A percentile compares a stretch with the other conserved stretches of the same genome.
These are phyloP conservation scores for Phyllotreta cruciferae DNA, from an alignment of 2,888 invertebrate species.

Conservation along the genomic window DNA sequence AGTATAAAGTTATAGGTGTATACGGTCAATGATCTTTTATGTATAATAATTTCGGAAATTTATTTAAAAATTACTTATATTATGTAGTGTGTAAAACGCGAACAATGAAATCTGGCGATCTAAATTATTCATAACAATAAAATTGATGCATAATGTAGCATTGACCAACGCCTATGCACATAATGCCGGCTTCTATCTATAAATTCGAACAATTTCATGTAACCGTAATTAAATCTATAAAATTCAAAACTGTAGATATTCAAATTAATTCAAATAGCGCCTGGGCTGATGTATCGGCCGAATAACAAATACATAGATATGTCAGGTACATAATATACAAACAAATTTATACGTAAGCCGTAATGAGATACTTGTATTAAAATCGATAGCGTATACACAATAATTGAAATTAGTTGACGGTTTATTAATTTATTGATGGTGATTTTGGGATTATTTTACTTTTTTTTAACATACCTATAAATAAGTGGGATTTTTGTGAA, in stretches of 20 bases:
- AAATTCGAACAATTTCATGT: constrained; percentile 20
- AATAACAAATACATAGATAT: constrained; percentile 28
- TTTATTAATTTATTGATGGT: too few species aligned
- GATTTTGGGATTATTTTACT: too few species aligned
- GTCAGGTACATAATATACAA: constrained; percentile 29
- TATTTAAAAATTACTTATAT: too few species aligned
- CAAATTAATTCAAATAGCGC: constrained; percentile 29
- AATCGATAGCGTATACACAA: constrained; percentile 20
- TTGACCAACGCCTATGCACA: not conserved
- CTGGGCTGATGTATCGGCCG: constrained; percentile 13
- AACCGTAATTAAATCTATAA: constrained; percentile 26
- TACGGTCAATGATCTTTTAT: too few species aligned
- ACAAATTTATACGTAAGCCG: constrained; percentile 20
- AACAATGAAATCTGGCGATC: too few species aligned
- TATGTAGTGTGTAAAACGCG: too few species aligned
- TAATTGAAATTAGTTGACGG: constrained; percentile 21
- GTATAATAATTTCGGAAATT: too few species aligned
- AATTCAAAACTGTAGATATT: constrained; percentile 13
- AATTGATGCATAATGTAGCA: not conserved
- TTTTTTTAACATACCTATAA: too few species aligned
- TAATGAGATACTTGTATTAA: constrained; percentile 24
- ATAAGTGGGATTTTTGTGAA: too few species aligned
- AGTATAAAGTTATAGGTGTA: too few species aligned
- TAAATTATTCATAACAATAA: not conserved
- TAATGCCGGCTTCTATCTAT: constrained; percentile 1